These are phyloP conservation scores for Mystacides longicornis DNA, from an alignment of 2,888 invertebrate species.

Conservation along the genomic window DNA sequence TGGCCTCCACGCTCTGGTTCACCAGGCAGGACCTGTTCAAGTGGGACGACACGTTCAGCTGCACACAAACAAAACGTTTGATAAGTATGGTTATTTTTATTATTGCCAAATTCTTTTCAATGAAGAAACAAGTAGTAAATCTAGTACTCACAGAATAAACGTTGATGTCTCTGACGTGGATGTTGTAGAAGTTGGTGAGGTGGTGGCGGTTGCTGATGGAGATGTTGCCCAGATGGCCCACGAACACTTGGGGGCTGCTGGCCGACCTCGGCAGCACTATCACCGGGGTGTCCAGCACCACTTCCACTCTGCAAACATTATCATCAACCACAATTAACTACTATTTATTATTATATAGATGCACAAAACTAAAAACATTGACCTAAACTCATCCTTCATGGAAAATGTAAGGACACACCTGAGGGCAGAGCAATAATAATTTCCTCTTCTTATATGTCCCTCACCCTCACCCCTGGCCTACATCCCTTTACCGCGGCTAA, in stretches of 20 bases:
- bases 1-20: conserved; percentile 48
- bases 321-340: no score
- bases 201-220: conserved; percentile 46
- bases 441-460: no score
- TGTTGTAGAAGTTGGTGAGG: conserved; percentile 48
- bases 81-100: no score
- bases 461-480: no score
- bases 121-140: not conserved
- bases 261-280: conserved; percentile 77
- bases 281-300: conserved; percentile 85
- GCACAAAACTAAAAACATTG: no score
- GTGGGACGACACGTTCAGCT: conserved; percentile 41
- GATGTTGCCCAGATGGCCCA: conserved; percentile 89
- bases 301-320: conserved; percentile 58
- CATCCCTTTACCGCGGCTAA: no score
- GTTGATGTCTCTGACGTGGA: conserved; percentile 82
- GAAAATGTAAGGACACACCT: no score
- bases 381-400: no score
- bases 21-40: conserved; percentile 31
- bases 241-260: conserved; percentile 74
- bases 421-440: no score
- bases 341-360: no score
- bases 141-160: conserved; percentile 56
- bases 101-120: not conserved
- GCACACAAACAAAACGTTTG: conserved; percentile 11